Percentiles rank a stretch among this genome's conserved stretches.
These are phyloP conservation scores for Minunthozetes semirufus DNA, from an alignment of 2,888 invertebrate genomes.

Conservation along the genomic window DNA sequence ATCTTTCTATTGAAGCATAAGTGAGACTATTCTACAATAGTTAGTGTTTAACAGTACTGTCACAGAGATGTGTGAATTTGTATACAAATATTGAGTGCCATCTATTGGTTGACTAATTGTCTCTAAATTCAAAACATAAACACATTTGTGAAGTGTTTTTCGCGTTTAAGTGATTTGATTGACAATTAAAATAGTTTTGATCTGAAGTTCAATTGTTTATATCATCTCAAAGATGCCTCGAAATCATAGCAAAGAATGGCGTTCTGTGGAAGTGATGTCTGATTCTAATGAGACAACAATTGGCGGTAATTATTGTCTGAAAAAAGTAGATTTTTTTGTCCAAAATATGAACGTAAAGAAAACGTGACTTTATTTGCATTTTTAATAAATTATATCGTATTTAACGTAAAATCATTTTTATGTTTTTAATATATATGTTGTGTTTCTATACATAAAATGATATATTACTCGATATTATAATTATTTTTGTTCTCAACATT, in stretches of 20 bases:
- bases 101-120: not conserved
- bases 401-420: slow-evolving; percentile 22
- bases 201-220: not conserved
- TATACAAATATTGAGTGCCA: not conserved
- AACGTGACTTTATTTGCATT: slow-evolving; percentile 27
- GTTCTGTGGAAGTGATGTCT: not conserved
- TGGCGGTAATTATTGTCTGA: slow-evolving; percentile 15
- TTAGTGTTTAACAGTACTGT: too few species aligned
- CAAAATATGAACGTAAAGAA: not conserved
- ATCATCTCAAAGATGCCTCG: not conserved
- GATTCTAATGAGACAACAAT: not conserved
- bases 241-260: not conserved
- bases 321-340: too few species aligned
- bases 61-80: too few species aligned
- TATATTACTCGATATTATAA: slow-evolving; percentile 19
- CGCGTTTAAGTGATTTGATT: not conserved
- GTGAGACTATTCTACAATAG: too few species aligned
- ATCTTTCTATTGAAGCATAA: too few species aligned
- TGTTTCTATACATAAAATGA: not conserved
- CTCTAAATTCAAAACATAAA: not conserved
- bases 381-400: slow-evolving; percentile 11
- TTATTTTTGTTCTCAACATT: not conserved
- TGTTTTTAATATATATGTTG: slow-evolving; percentile 10
- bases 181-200: not conserved
- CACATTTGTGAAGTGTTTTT: not conserved